These are phyloP conservation scores for Crossoptilon crossoptilon DNA, from an alignment of 2,797 vertebrate genomes.

Conservation along the genomic window DNA sequence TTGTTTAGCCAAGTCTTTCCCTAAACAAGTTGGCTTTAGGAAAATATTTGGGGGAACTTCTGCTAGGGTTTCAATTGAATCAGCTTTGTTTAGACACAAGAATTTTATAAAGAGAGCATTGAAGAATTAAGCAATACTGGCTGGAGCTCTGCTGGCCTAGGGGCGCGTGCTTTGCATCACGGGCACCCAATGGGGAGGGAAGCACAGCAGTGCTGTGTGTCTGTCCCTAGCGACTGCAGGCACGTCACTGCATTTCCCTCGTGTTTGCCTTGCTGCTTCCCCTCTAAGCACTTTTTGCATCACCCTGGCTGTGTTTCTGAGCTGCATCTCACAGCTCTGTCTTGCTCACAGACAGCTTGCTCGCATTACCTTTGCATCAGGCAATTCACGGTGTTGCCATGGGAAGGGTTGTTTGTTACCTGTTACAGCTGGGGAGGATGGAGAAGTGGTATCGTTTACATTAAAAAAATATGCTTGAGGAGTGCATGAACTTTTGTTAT, in stretches of 20 bases:
- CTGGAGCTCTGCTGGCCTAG: slow-evolving; percentile 9
- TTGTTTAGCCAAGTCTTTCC: slow-evolving; percentile 39
- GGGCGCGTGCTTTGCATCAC: not conserved
- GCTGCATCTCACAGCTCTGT: not conserved
- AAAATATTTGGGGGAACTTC: slow-evolving; percentile 41
- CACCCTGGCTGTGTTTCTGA: slow-evolving; percentile 70
- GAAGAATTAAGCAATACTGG: not conserved
- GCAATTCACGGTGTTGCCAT: slow-evolving; percentile 64
- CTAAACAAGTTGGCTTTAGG: not conserved
- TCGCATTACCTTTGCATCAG: not conserved
- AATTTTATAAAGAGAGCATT: slow-evolving; percentile 52
- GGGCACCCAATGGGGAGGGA: not conserved
- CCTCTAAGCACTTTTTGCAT: slow-evolving; percentile 78
- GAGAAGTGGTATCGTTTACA: slow-evolving; percentile 33
- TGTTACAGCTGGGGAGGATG: not conserved
- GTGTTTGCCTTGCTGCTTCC: slow-evolving; percentile 74
- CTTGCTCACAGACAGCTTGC: not conserved
- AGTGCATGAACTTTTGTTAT: slow-evolving; percentile 62
- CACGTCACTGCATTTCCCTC: slow-evolving; percentile 34
- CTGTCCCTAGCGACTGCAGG: not conserved
- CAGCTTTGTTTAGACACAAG: not conserved
- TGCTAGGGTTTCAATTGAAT: not conserved
- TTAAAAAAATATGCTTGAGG: slow-evolving; percentile 21
- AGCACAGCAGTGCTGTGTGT: not conserved
- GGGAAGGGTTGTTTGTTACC: slow-evolving; percentile 69